Base-by-base conservation (phyloP, 2,113 vertebrate species). In the Solea solea region DNA sequence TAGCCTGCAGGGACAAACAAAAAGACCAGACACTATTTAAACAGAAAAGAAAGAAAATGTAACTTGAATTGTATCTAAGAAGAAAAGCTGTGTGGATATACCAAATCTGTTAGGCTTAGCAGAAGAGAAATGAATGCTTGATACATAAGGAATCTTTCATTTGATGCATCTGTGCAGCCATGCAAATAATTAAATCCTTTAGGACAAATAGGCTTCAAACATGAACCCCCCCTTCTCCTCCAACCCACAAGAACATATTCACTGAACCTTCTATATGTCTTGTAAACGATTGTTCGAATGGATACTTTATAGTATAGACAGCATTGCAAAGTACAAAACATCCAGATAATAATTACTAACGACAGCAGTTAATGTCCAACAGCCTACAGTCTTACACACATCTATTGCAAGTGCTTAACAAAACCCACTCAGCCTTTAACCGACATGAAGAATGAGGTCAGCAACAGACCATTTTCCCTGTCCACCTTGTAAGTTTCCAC, bases 1-100 rank as follows among this genome's bases (percentile, higher is more conserved):
- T 92, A 16, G 97, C 96, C 98, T 99, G 86, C 45, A 76, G 49
- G 78, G 16, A 48, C 15, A 72, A 67, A 64, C 15, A 53, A n/a
- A n/a, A 40, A n/a, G 28, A 15, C 28, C 14, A 56, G 39, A 39
- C 13, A 56, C 39, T 14, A 5, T 14, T 14, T 12, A 4, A 34
- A 34, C 34, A 34, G 5, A 34, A 34, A 34, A 34, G 5, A 34
- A 34, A 34, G 34, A 34, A 34, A 34, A 34, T 34, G 34, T 6
- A 34, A 34, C 34, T 34, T 34, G 3, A 34, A 34, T 34, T 34
- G 1, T 3, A 34, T 1, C 34, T 34, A 34, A 34, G 34, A 34
- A 6, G 34, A 3, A 12, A 58, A 40, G 34, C 9, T 44, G 8
- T n/a, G 11, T 0, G 14, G 15, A 61, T 2, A 61, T 8, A 55